Evolutionary conservation across 2,888 invertebrate genomes (phyloP), one percentile per base, ranked within the genome.

Genomic region (Lasioglossum villosulum): DNA sequence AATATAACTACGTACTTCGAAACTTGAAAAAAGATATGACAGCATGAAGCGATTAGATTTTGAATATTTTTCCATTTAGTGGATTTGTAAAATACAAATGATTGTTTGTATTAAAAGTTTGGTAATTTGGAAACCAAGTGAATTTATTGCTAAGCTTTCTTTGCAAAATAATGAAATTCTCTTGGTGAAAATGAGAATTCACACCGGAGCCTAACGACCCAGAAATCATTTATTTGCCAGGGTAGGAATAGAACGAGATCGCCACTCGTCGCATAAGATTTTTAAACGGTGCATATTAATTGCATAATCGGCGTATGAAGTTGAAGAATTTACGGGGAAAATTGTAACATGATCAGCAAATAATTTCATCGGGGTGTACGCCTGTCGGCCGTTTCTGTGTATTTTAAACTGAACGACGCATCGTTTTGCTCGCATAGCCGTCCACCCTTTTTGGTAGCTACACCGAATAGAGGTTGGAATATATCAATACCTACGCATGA

Each of bases 391-490:
- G 80, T 68, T 37, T 45, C 52, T 71, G 76, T 63, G 87, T 80
- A 82, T 90, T 90, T 90, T 85, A 89, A 90, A 85, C 85, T 71
- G 81, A 34, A 42, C 82, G 84, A 75, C 77, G 79, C 75, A 78
- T 81, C 87, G 84, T 89, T 88, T 88, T 82, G 84, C 79, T 90
- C 79, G 74, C 73, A 85, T 74, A 76, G 75, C 81, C 82, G 72
- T 14, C 63, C 86, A 83, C 82, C 84, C 89, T 90, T 90, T 90
- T 90, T 90, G 89, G 84, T 63, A 81, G 71, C 78, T 42, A 75
- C 74, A 30, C 48, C 37, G 76, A 59, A 52, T 73, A 66, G 74
- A 59, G 83, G 74, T 74, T 80, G 79, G 66, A 81, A 81, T 73
- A 70, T 82, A 81, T 82, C 84, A 66, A 86, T 84, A 90, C 71